phyloP scores from a whole-genome alignment of 2,888 invertebrate species.

The Coenonympha glycerion region DNA sequence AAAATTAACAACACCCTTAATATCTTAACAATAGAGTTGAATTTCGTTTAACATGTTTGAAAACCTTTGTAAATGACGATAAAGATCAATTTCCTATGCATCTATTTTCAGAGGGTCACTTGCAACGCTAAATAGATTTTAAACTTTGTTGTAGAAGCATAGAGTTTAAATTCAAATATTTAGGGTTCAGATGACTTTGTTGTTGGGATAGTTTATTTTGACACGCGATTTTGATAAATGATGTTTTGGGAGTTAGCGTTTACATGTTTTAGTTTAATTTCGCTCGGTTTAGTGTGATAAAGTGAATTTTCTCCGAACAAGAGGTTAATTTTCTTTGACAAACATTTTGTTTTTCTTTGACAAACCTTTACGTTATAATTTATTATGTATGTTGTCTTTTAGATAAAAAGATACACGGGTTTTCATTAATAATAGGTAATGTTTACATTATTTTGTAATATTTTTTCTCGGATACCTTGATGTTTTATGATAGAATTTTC shows the following conservation, averaged over 20 bases:
- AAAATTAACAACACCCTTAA: background rate
- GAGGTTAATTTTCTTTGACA: background rate
- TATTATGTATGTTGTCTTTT: background rate
- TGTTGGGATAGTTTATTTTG: conserved; percentile 9
- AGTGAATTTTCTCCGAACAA: background rate
- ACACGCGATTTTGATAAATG: conserved; percentile 13
- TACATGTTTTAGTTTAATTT: conserved; percentile 9
- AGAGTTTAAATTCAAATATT: background rate
- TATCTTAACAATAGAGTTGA: background rate
- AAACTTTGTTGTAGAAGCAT: background rate
- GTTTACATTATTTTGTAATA: background rate
- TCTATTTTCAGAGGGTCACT: background rate
- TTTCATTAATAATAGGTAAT: background rate
- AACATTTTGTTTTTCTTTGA: background rate
- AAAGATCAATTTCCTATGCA: conserved; percentile 7
- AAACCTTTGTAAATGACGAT: background rate
- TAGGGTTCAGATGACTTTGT: background rate
- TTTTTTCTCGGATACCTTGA: too few species aligned
- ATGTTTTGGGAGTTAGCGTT: conserved; percentile 10
- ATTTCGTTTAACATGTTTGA: background rate
- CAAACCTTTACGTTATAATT: background rate
- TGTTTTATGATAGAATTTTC: too few species aligned
- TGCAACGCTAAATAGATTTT: background rate
- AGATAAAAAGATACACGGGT: conserved; percentile 1
- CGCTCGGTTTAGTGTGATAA: conserved; percentile 3